phyloP scores from a whole-genome alignment of 2,797 vertebrate species.

The Myotis planiceps region DNA sequence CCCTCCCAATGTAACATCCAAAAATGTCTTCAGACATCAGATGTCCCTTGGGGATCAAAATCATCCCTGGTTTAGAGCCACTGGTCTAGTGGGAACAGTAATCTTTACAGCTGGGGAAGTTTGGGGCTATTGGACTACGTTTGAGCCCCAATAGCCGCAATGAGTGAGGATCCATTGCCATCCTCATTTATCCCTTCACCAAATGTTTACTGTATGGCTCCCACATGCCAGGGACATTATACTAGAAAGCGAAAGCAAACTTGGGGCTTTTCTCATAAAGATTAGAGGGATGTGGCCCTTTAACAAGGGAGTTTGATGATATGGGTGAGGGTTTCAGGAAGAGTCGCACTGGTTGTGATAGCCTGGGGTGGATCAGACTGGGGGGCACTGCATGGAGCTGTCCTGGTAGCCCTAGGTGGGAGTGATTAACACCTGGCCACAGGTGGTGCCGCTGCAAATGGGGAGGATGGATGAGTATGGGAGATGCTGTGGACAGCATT shows the following conservation, averaged over 20 bases:
- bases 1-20: not conserved
- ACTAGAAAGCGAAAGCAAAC: not conserved
- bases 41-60: not conserved
- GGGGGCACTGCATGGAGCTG: not conserved
- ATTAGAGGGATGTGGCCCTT: not conserved
- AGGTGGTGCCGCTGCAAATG: not conserved
- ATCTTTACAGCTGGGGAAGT: not conserved
- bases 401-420: not conserved
- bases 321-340: not conserved
- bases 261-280: not conserved
- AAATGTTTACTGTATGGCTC: not conserved
- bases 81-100: not conserved
- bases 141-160: not conserved
- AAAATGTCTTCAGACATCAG: not conserved
- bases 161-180: not conserved
- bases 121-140: not conserved
- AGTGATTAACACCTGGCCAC: not conserved
- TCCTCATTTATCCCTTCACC: not conserved
- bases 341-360: not conserved
- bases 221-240: not conserved
- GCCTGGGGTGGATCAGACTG: not conserved
- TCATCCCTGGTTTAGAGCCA: not conserved
- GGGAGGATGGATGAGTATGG: not conserved
- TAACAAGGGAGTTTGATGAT: not conserved
- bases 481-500: not conserved